These are phyloP conservation scores for Mimumesa dahlbomi DNA, from an alignment of 2,888 invertebrate species.

Conservation along the genomic window DNA sequence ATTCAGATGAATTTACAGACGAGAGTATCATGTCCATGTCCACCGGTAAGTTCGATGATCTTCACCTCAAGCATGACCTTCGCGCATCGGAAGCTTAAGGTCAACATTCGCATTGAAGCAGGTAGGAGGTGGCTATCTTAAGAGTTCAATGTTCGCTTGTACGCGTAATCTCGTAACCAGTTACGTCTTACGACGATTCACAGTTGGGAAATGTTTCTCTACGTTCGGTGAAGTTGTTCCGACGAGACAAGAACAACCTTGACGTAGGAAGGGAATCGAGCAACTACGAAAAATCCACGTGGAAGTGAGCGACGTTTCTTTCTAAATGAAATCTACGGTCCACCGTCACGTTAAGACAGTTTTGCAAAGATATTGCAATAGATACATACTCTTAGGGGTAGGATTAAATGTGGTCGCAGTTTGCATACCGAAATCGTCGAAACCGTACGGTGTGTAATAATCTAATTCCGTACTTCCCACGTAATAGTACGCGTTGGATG, in stretches of 20 bases:
- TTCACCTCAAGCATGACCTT: slow-evolving; percentile 46
- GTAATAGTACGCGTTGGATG: slow-evolving; percentile 51
- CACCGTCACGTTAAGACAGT: too few relatives aligned
- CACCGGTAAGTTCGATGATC: slow-evolving; percentile 49
- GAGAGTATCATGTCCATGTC: not conserved
- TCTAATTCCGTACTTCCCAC: slow-evolving; percentile 56
- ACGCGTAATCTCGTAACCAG: slow-evolving; percentile 59
- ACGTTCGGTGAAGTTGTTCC: too few relatives aligned
- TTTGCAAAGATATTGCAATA: too few relatives aligned
- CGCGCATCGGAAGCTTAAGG: slow-evolving; percentile 61
- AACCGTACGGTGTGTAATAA: slow-evolving; percentile 38
- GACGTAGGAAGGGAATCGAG: too few relatives aligned
- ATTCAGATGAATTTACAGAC: not conserved
- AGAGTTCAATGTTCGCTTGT: slow-evolving; percentile 70
- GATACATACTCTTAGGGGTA: too few relatives aligned
- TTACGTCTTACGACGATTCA: slow-evolving; percentile 49
- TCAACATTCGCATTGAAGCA: slow-evolving; percentile 68
- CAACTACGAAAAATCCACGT: too few relatives aligned
- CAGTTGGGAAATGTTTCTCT: slow-evolving; percentile 29
- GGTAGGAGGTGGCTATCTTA: slow-evolving; percentile 58
- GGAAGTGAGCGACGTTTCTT: too few relatives aligned
- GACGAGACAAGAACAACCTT: too few relatives aligned
- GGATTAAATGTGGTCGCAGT: too few relatives aligned
- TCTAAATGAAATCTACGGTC: too few relatives aligned
- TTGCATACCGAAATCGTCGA: too few relatives aligned